Percentiles rank a stretch among this genome's conserved stretches.
Evolutionary conservation across 2,888 invertebrate species (phyloP).

Genomic region (Pheosia gnoma): DNA sequence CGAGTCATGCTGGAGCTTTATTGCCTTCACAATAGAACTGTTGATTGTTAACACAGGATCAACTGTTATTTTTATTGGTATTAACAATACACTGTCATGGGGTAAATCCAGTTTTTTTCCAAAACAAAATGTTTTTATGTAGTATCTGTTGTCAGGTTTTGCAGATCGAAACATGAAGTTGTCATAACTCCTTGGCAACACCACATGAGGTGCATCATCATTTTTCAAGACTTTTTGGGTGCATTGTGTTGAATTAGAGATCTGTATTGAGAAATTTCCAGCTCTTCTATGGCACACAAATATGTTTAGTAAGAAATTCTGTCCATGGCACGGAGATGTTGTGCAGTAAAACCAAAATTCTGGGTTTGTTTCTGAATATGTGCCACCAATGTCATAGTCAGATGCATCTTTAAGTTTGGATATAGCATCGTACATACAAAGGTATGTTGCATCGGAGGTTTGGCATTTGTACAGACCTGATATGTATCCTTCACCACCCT

Average conservation of each 20-base stretch:
- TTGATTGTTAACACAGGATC: slow-evolving; percentile 50
- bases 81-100: slow-evolving; percentile 44
- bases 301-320: slow-evolving; percentile 60
- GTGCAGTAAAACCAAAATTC: slow-evolving; percentile 71
- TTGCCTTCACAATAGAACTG: slow-evolving; percentile 48
- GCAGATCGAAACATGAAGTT: slow-evolving; percentile 50
- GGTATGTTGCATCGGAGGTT: slow-evolving; percentile 49
- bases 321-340: slow-evolving; percentile 54
- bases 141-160: slow-evolving; percentile 53
- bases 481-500: slow-evolving; percentile 45
- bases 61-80: slow-evolving; percentile 57
- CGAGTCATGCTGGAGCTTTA: slow-evolving; percentile 61
- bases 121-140: slow-evolving; percentile 62
- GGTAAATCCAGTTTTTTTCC: slow-evolving; percentile 39
- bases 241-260: slow-evolving; percentile 48
- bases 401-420: slow-evolving; percentile 47
- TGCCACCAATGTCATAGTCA: slow-evolving; percentile 69
- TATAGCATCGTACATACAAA: slow-evolving; percentile 56
- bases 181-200: slow-evolving; percentile 35
- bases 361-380: slow-evolving; percentile 49
- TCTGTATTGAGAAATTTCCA: slow-evolving; percentile 53
- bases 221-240: slow-evolving; percentile 21
- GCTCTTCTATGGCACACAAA: slow-evolving; percentile 62
- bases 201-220: slow-evolving; percentile 28
- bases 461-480: slow-evolving; percentile 55